A percentile compares a stretch with the other conserved stretches of the same genome.
Evolutionary conservation across 2,797 vertebrate species (phyloP).

Genomic region (Anas bahamensis): DNA sequence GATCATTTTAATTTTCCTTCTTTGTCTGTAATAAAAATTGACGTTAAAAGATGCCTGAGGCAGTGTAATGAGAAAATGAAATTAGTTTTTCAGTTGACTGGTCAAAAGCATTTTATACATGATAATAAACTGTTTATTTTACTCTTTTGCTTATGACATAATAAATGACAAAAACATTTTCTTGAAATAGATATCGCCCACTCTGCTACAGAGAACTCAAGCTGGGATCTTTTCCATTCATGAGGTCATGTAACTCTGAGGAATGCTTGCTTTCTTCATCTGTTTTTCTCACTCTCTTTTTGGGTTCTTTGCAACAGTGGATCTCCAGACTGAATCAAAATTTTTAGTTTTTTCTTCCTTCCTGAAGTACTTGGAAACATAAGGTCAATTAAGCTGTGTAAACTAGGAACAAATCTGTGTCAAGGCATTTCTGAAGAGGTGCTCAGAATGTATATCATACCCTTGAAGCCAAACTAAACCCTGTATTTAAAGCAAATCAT

Average conservation of each 20-base stretch:
- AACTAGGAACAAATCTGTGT: neutral
- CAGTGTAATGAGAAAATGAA: constrained; percentile 99
- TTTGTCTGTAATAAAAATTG: constrained; percentile 98
- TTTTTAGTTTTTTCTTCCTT: neutral
- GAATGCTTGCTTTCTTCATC: neutral
- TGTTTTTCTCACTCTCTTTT: neutral
- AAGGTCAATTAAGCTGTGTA: neutral
- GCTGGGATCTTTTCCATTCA: constrained; percentile 9
- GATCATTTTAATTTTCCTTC: constrained; percentile 96
- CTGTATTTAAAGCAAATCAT: neutral
- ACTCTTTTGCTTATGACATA: constrained; percentile 84
- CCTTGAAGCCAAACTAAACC: neutral
- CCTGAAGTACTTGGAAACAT: neutral
- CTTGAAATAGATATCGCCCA: constrained; percentile 75
- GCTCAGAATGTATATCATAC: neutral
- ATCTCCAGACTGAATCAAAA: neutral
- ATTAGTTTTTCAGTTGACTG: constrained; percentile 99
- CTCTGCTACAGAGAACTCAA: constrained; percentile 38
- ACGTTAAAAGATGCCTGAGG: constrained; percentile 93
- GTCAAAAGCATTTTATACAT: constrained; percentile 99
- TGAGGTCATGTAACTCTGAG: neutral
- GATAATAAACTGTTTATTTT: constrained; percentile 99
- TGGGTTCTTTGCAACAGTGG: neutral
- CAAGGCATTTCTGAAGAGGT: neutral
- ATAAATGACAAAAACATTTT: constrained; percentile 83